These are phyloP conservation scores for Pycnonotus jocosus DNA, from an alignment of 2,113 vertebrate species.

Conservation along the genomic window DNA sequence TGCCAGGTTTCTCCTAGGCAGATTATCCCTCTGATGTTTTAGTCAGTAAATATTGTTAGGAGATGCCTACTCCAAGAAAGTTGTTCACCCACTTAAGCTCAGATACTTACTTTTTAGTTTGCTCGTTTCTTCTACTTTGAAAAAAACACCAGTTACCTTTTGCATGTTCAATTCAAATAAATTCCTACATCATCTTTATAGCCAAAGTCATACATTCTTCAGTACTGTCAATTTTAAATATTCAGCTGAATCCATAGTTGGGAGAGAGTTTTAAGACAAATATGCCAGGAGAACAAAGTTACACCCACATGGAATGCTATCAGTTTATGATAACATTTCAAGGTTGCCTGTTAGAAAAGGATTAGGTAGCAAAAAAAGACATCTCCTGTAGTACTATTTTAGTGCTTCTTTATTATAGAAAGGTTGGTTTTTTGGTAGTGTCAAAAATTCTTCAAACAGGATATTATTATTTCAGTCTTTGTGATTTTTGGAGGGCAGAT, in stretches of 20 bases:
- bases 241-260: not conserved
- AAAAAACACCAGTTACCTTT: not conserved
- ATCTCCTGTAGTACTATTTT: not conserved
- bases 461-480: not conserved
- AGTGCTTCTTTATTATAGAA: not conserved
- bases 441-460: not conserved
- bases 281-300: not conserved
- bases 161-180: not conserved
- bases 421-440: not conserved
- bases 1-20: not conserved
- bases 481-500: accelerated
- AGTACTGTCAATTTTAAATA: not conserved
- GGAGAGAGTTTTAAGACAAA: not conserved
- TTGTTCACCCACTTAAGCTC: not conserved
- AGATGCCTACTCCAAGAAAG: not conserved
- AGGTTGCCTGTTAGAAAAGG: not conserved
- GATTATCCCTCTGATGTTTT: not conserved
- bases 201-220: not conserved
- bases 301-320: not conserved
- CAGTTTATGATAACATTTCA: not conserved
- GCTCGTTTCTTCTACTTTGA: not conserved
- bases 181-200: not conserved
- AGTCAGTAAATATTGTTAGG: not conserved
- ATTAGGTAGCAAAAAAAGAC: not conserved
- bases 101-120: not conserved